Conservation (phyloP, 2,113 vertebrate genomes). For the Oreochromis spilurus region DNA sequence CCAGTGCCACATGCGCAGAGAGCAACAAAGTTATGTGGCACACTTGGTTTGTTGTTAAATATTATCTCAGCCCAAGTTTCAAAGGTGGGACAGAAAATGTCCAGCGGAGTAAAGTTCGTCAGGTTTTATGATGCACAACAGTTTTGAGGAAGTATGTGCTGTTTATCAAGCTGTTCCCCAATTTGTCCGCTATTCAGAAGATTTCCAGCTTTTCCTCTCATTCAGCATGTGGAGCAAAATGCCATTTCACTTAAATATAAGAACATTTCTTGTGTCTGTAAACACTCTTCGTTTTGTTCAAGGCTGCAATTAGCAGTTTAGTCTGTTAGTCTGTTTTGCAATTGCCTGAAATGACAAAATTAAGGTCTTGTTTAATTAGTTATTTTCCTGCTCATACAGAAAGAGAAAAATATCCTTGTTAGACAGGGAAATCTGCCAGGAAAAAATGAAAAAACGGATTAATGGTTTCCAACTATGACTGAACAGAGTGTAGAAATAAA, state of each 20-base stretch:
- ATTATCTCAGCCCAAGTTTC: constrained; percentile 61
- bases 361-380: background rate
- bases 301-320: background rate
- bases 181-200: background rate
- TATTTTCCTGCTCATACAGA: background rate
- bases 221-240: background rate
- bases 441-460: background rate
- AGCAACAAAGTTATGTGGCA: background rate
- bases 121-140: background rate
- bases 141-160: constrained; percentile 16
- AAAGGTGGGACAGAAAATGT: constrained; percentile 63
- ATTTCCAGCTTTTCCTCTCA: background rate
- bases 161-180: background rate
- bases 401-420: background rate
- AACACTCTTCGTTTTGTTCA: background rate
- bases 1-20: background rate
- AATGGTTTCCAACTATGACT: background rate
- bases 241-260: background rate
- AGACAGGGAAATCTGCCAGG: background rate
- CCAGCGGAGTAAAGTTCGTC: constrained; percentile 62
- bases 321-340: background rate
- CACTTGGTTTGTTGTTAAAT: constrained; percentile 52
- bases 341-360: background rate
- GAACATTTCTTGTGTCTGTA: background rate
- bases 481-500: background rate